Conservation (phyloP, 1,140 invertebrate species). For the Papilio xuthus region DNA sequence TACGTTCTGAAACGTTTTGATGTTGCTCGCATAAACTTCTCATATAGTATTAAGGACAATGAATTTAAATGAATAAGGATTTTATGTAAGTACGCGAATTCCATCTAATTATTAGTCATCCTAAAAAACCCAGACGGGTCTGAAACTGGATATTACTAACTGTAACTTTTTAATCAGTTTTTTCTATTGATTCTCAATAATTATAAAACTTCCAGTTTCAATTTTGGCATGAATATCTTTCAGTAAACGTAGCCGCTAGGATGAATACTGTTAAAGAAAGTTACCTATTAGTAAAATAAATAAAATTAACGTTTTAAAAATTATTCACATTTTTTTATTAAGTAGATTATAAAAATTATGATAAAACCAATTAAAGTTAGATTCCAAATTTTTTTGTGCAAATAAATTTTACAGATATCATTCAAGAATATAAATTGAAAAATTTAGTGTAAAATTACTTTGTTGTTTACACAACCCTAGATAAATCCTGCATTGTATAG, state of each 20-base stretch:
- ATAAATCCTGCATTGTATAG: constrained; percentile 14
- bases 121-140: no score
- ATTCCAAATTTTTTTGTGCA: constrained; percentile 31
- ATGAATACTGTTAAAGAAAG: background rate
- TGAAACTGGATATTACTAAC: no score
- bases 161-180: no score
- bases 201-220: background rate
- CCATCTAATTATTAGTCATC: no score
- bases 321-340: constrained; percentile 23
- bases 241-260: background rate
- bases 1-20: background rate
- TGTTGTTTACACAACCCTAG: constrained; percentile 26
- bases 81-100: no score
- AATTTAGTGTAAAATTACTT: constrained; percentile 1
- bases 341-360: constrained; percentile 39
- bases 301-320: constrained; percentile 21
- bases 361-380: constrained; percentile 34
- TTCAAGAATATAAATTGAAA: constrained; percentile 15
- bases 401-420: constrained; percentile 3
- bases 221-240: background rate
- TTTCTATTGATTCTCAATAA: no score
- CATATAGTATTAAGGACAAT: background rate
- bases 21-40: background rate
- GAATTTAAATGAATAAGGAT: background rate
- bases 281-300: background rate